Base-by-base conservation (phyloP, 1,140 invertebrate genomes). In the Chelonus insularis region DNA sequence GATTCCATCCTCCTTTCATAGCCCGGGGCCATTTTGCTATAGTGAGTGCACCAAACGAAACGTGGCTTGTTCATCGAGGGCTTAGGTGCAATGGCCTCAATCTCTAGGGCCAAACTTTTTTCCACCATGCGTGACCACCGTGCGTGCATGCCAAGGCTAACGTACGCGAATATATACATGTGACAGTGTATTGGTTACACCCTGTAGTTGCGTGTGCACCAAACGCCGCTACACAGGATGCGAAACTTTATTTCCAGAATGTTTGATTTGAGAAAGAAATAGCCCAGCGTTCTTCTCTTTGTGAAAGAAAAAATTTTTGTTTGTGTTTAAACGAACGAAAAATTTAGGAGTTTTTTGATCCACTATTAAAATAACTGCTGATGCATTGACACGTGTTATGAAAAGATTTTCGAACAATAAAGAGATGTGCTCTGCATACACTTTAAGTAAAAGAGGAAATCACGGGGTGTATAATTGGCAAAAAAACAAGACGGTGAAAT, bases 271-370 rank as follows among this genome's bases (percentile, higher is more conserved):
- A 72, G 76, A 74, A 57, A 62, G 47, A 63, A 64, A 57, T 32
- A 41, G 48, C 21, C 37, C 36, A 54, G 23, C 12, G 29, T 51
- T 39, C 4, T 14, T 34, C 59, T 55, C 29, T 45, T 57, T 57
- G 56, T 60, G 58, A 62, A 52, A 61, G 61, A 34, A 39, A 34
- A 36, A 21, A 48, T 62, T 66, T 62, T 62, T 61, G 18, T 63
- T 72, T 66, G 65, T 71, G 68, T 72, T 16, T 16, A 76, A 76
- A 75, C 71, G 58, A 63, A 60, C n/a, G 64, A 58, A 63, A 66
- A 69, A 72, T 74, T 79, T 76, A 76, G 73, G 73, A 74, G 74
- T 76, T 78, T 77, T 76, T 77, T 75, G 74, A 78, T 78, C 74
- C 66, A 51, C 21, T 14, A 57, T 48, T 55, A 57, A 63, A 54